Evolutionary conservation across 2,888 invertebrate genomes (phyloP).

Genomic region (Arge pagana): DNA sequence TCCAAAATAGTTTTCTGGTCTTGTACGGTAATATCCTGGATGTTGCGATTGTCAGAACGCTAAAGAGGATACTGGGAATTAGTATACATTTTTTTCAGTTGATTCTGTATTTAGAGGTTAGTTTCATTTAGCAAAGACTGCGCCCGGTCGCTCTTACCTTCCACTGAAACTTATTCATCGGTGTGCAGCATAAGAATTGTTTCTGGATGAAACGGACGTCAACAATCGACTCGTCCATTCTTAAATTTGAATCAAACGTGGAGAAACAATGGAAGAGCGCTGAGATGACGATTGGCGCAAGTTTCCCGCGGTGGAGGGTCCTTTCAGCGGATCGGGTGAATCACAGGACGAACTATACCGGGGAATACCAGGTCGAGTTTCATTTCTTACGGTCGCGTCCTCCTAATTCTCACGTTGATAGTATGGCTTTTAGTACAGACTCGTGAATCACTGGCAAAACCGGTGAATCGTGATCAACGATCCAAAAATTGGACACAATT

Average conservation of each 20-base stretch:
- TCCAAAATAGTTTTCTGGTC: slow-evolving; percentile 65
- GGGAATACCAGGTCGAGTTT: too few species aligned
- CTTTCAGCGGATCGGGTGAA: too few species aligned
- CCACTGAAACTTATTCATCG: slow-evolving; percentile 41
- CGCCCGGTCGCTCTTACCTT: slow-evolving; percentile 29
- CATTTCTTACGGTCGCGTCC: too few species aligned
- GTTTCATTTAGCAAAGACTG: not conserved
- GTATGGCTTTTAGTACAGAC: too few species aligned
- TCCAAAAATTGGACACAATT: too few species aligned
- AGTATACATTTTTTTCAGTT: slow-evolving; percentile 4
- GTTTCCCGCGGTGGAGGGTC: too few species aligned
- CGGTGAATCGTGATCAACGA: too few species aligned
- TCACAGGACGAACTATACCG: too few species aligned
- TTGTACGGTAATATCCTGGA: slow-evolving; percentile 6
- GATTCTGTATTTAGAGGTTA: not conserved
- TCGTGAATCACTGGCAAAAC: too few species aligned
- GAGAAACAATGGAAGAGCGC: too few species aligned
- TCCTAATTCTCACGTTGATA: too few species aligned
- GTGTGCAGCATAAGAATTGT: slow-evolving; percentile 46
- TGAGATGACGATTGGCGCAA: too few species aligned
- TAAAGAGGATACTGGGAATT: not conserved
- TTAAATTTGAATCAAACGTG: not conserved
- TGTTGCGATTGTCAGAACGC: slow-evolving; percentile 1
- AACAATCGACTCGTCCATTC: not conserved
- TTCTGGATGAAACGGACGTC: slow-evolving; percentile 34